phyloP scores from a whole-genome alignment of 2,888 invertebrate species.

The Macaria liturata region DNA sequence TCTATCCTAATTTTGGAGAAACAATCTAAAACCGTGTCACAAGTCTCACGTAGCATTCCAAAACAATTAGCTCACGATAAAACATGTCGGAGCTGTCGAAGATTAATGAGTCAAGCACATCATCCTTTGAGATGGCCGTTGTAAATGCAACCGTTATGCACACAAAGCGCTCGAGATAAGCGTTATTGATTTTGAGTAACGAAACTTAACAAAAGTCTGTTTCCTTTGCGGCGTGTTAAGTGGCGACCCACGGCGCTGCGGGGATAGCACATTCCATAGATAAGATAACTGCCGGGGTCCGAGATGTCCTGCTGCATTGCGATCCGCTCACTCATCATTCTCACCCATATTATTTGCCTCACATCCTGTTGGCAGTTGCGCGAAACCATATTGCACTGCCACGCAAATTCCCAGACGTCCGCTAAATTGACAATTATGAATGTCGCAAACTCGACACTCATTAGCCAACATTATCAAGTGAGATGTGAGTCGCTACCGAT shows the following conservation, averaged over 20 bases:
- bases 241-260: slow-evolving; percentile 61
- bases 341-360: slow-evolving; percentile 34
- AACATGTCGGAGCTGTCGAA: slow-evolving; percentile 43
- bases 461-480: slow-evolving; percentile 17
- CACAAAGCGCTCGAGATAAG: slow-evolving; percentile 64
- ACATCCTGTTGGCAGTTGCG: slow-evolving; percentile 38
- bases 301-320: slow-evolving; percentile 54
- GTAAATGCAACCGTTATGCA: slow-evolving; percentile 57
- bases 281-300: slow-evolving; percentile 60
- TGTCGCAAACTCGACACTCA: slow-evolving; percentile 16
- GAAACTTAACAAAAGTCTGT: slow-evolving; percentile 44
- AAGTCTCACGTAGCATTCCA: slow-evolving; percentile 46
- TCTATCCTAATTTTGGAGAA: too few species aligned
- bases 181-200: slow-evolving; percentile 69
- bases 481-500: slow-evolving; percentile 4
- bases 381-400: slow-evolving; percentile 21
- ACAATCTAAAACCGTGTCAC: slow-evolving; percentile 8
- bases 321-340: slow-evolving; percentile 64
- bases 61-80: slow-evolving; percentile 40
- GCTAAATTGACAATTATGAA: slow-evolving; percentile 25
- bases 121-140: slow-evolving; percentile 44
- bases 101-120: slow-evolving; percentile 59
- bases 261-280: slow-evolving; percentile 76
- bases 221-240: slow-evolving; percentile 69
- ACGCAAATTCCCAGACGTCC: slow-evolving; percentile 27